Base-by-base conservation (phyloP, 1,140 invertebrate genomes). In the Parasteatoda tepidariorum region DNA sequence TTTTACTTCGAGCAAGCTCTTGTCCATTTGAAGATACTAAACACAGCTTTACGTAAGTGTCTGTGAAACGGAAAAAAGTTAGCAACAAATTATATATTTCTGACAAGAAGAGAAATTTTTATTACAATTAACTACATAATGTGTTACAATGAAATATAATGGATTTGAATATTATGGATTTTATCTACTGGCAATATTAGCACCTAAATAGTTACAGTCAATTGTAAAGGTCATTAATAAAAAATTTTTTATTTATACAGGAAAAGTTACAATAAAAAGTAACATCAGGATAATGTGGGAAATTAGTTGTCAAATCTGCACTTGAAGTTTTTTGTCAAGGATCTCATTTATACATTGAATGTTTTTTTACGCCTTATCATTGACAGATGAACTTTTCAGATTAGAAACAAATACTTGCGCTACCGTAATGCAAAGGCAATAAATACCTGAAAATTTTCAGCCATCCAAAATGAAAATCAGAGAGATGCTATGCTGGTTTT, bases 11-110 rank as follows among this genome's bases (percentile, higher is more conserved):
- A 0, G 95, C 94, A 89, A 98, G 95, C 90, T 98, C 96, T 89
- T 97, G 95, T 13, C 96, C 95, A 86, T 94, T 95, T 62, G 95
- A 96, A 87, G 95, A 96, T 75, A 97, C 94, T 86, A 98, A 91
- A 84, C 94, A 93, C 61, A 98, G 88, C 89, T 98, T 98, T 0
- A 98, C 95, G 88, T 97, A 98, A 1, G 96, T 98, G 87, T 98
- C 97, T 33, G 31, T 34, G 24, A 62, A 68, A 22, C 18, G 9
- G 4, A n/a, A n/a, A n/a, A n/a, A n/a, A n/a, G n/a, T n/a, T n/a
- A n/a, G n/a, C n/a, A n/a, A n/a, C n/a, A n/a, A n/a, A n/a, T n/a
- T n/a, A n/a, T n/a, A n/a, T n/a, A n/a, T n/a, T n/a, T n/a, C n/a
- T n/a, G n/a, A n/a, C n/a, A n/a, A n/a, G n/a, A n/a, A n/a, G n/a